These are phyloP conservation scores for Euleptes europaea DNA, from an alignment of 2,113 vertebrate species.

Conservation along the genomic window DNA sequence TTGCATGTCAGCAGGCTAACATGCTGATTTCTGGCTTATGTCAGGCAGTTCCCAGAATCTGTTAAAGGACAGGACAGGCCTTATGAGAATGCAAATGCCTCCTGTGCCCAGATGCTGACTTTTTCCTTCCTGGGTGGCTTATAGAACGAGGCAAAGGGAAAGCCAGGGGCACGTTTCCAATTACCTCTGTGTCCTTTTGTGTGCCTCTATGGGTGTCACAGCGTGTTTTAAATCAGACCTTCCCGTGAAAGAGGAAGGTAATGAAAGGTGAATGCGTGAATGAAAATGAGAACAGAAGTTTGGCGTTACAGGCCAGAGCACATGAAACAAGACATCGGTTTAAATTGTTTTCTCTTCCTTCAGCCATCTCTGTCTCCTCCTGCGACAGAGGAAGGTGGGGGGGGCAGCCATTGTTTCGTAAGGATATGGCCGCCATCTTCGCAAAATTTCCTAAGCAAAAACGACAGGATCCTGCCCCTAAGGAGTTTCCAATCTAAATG, in stretches of 20 bases:
- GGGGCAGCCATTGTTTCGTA: too few species aligned
- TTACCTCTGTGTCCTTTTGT: slow-evolving; percentile 2
- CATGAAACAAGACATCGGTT: neutral
- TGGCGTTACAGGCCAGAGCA: neutral
- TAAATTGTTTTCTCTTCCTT: neutral
- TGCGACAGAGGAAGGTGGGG: neutral
- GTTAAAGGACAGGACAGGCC: neutral
- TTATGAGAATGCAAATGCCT: neutral
- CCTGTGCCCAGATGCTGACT: neutral
- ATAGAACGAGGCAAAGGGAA: neutral
- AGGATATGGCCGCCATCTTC: too few species aligned
- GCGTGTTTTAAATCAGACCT: slow-evolving; percentile 19
- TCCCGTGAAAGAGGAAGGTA: neutral
- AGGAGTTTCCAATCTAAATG: too few species aligned
- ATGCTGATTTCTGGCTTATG: too few species aligned
- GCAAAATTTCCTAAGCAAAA: too few species aligned
- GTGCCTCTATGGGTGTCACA: neutral
- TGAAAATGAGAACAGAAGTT: neutral
- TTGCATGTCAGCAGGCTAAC: too few species aligned
- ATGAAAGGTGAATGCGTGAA: slow-evolving; percentile 1
- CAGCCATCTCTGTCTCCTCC: neutral
- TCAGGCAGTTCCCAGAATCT: neutral
- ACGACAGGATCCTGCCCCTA: too few species aligned
- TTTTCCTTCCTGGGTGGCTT: neutral
- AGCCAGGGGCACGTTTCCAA: slow-evolving; percentile 6